These are phyloP conservation scores for Trichomalopsis sarcophagae DNA, from an alignment of 1,140 invertebrate genomes.

Conservation along the genomic window DNA sequence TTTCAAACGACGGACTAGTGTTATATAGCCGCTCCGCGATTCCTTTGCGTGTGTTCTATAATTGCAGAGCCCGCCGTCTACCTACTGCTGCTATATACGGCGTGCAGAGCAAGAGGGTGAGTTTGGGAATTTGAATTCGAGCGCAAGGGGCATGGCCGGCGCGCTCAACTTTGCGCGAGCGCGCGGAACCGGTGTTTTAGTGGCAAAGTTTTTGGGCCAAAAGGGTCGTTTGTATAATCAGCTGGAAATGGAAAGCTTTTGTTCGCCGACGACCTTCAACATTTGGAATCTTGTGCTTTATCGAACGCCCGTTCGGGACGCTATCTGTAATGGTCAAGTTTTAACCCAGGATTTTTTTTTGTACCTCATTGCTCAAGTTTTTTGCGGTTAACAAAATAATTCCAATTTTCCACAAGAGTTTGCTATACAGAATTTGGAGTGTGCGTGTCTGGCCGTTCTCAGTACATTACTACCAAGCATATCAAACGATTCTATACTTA, in stretches of 20 bases:
- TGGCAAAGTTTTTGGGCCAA: not conserved
- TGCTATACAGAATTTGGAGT: too few species aligned
- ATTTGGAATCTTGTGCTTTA: not conserved
- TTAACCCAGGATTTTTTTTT: not conserved
- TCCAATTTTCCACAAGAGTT: too few species aligned
- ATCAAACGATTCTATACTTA: not conserved
- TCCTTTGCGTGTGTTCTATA: not conserved
- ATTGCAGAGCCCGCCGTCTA: not conserved
- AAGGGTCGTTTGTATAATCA: slow-evolving; percentile 12
- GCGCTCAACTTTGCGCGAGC: not conserved
- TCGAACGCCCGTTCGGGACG: not conserved
- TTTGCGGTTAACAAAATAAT: not conserved
- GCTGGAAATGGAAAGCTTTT: slow-evolving; percentile 11
- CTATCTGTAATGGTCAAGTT: not conserved
- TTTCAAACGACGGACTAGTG: not conserved
- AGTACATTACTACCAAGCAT: not conserved
- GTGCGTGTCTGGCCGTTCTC: not conserved
- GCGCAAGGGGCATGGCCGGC: not conserved
- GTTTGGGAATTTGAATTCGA: slow-evolving; percentile 1
- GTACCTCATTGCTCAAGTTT: not conserved
- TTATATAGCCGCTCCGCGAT: not conserved
- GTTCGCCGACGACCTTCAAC: not conserved
- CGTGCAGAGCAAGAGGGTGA: not conserved
- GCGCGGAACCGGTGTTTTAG: not conserved
- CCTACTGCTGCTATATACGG: not conserved